Base-by-base conservation (phyloP, 2,888 invertebrate genomes). In the Cantharis nigra region DNA sequence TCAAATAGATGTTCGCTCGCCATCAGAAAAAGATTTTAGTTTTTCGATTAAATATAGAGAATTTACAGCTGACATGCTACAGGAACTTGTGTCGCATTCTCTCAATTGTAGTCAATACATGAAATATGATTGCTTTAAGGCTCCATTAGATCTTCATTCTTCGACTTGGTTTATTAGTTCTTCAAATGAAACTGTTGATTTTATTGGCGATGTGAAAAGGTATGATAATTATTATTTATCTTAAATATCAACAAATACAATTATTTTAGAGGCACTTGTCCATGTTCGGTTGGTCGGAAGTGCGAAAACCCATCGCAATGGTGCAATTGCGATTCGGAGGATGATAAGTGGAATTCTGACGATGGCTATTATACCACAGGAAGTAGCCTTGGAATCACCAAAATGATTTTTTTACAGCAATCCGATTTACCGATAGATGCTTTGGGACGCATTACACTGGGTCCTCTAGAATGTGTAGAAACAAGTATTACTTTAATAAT, bases 401-500 rank as follows among this genome's bases (percentile, higher is more conserved):
- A 96, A 86, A 96, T 98, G 94, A 94, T 95, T 82, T 97, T 98
- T 86, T 89, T 97, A 70, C 97, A 97, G 85, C 96, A 96, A 85
- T 93, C 94, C 82, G 94, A 95, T 86, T 89, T 96, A 80, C 93
- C 94, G 72, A 93, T 94, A 81, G 95, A 96, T 86, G 95, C 96
- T 1, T 93, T 95, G 82, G 97, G 96, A 1, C 91, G 96, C 82
- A 95, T 98, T 70, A 97, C 97, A 0, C 89, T 98, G 72, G 97
- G 97, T 3, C 96, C 97, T 1, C 89, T 98, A 82, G 96, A 97
- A 88, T 98, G 98, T 89, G 97, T 97, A 74, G 97, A 97, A 91
- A 97, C 97, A 76, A 97, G 97, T 97, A 90, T 91, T 94, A 90
- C 77, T 70, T 65, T 11, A 11, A 16, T 10, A 14, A 70, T n/a